Evolutionary conservation across 2,888 invertebrate genomes (phyloP), one percentile per base, ranked within the genome.

Genomic region (Stenodema calcarata): DNA sequence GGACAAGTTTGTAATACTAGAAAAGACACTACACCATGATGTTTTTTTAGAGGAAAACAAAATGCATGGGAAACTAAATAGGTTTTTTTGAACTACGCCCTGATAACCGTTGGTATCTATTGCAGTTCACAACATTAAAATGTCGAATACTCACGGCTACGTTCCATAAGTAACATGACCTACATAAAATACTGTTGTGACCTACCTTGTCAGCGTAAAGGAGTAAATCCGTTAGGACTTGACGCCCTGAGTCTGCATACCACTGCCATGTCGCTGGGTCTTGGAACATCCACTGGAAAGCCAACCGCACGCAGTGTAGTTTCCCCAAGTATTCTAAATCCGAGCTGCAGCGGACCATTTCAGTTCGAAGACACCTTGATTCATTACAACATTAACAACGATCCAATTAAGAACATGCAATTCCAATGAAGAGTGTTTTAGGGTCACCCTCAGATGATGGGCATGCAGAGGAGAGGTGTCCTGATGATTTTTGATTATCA

Each of bases 261-360:
- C 97, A 98, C 62, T 94, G 93, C 90, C 95, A 94, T 84, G 94
- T 94, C 7, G 93, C 92, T 7, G 94, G 93, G 90, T 94, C 92
- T 89, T 93, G 93, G 91, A 98, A 95, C 89, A 97, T 92, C 90
- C 93, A 93, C 90, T 96, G 95, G 91, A 98, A 96, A 54, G 98
- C 98, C 87, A 95, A 93, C 86, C 99, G 94, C 89, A 99, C 92
- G 91, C 99, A 99, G 91, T 98, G 96, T 88, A 99, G 93, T 92
- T 99, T 99, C 84, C 98, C 97, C 89, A 99, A 93, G 92, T 98
- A 99, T 92, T 99, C 99, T 0, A 95, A 94, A 91, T 99, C 99
- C 1, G 96, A 95, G 69, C 94, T 94, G 91, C 99, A 99, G 88
- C 95, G 94, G 28, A 98, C 95, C 90, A 97, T 92, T 89, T 97